These are phyloP conservation scores for Sebastes elongatus DNA, from an alignment of 2,797 vertebrate species.

Conservation along the genomic window DNA sequence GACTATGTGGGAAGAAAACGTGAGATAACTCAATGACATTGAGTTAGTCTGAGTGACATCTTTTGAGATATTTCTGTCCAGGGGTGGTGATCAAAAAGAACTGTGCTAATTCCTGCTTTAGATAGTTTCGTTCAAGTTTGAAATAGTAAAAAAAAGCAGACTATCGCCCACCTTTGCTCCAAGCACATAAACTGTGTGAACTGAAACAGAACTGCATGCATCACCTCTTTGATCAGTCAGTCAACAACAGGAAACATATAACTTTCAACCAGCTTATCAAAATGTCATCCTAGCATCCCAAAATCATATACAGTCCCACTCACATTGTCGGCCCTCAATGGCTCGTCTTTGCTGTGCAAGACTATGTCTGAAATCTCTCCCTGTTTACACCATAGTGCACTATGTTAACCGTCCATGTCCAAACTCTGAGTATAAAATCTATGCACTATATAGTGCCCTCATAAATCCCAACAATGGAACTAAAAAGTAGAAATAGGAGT, in stretches of 20 bases:
- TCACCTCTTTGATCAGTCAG: not conserved
- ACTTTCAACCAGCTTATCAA: not conserved
- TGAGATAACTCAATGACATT: not conserved
- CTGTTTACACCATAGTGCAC: not conserved
- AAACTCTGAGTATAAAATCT: not conserved
- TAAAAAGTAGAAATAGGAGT: not conserved
- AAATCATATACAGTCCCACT: not conserved
- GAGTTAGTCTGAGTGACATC: not conserved
- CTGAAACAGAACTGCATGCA: not conserved
- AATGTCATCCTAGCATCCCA: not conserved
- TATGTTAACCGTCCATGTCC: not conserved
- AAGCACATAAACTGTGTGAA: not conserved
- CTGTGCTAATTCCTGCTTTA: constrained; percentile 14
- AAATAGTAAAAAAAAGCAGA: not conserved
- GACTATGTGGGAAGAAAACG: not conserved
- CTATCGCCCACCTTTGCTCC: no score
- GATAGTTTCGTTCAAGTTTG: not conserved
- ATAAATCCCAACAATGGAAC: not conserved
- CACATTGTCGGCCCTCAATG: not conserved
- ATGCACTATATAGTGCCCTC: not conserved
- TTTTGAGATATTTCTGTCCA: not conserved
- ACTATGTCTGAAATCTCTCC: not conserved
- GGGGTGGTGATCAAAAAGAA: constrained; percentile 10
- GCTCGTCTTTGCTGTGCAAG: not conserved
- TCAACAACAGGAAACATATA: not conserved